Conservation (phyloP, 2,797 vertebrate genomes). For the Ceryle rudis region DNA sequence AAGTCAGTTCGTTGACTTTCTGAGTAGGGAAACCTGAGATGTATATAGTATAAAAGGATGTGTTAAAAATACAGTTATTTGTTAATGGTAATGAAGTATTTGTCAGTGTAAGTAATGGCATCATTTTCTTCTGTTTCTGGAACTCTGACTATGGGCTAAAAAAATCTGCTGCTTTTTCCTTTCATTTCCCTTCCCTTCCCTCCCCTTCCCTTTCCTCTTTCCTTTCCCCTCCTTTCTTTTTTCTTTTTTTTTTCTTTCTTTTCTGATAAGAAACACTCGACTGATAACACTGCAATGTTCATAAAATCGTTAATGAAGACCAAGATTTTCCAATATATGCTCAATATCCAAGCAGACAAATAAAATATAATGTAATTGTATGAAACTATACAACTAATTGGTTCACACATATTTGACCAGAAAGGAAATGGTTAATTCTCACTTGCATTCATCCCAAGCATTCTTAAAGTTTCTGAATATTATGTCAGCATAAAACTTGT, state of each 20-base stretch:
- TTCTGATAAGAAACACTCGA: not conserved
- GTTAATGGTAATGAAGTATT: not conserved
- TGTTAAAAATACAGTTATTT: not conserved
- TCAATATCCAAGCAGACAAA: not conserved
- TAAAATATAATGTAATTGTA: not conserved
- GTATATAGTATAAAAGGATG: not conserved
- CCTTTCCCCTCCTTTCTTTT: too few relatives aligned
- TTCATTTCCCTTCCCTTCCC: too few relatives aligned
- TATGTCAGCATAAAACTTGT: not conserved
- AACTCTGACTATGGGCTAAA: not conserved
- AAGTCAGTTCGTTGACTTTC: not conserved
- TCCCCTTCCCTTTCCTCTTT: too few relatives aligned
- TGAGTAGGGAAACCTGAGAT: not conserved
- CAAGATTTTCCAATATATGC: not conserved
- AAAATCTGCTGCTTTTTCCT: not conserved
- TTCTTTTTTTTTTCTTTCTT: fast-evolving
- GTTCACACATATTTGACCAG: not conserved
- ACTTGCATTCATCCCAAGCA: not conserved
- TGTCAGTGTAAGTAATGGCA: not conserved
- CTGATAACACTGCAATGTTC: not conserved
- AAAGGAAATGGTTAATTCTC: not conserved
- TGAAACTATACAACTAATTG: not conserved
- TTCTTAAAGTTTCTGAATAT: not conserved
- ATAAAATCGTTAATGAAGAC: not conserved
- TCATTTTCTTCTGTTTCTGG: not conserved